These are phyloP conservation scores for Lapara coniferarum DNA, from an alignment of 2,888 invertebrate genomes.

Conservation along the genomic window DNA sequence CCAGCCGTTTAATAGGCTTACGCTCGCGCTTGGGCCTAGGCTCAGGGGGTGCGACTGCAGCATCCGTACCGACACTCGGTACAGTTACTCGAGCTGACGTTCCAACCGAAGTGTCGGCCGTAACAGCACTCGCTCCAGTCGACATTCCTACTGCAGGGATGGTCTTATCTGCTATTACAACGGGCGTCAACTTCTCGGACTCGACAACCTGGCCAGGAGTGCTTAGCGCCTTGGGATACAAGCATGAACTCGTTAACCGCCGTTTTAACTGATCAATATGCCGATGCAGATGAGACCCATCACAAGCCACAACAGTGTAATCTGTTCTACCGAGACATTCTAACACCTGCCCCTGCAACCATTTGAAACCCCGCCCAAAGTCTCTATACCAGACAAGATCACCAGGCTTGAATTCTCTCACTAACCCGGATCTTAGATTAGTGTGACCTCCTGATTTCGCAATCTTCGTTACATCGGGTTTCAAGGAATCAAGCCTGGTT, in stretches of 20 bases:
- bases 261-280: constrained; percentile 7
- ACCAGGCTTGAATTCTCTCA: not conserved
- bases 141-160: too few species aligned
- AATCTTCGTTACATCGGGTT: constrained; percentile 17
- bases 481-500: constrained; percentile 25
- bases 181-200: too few species aligned
- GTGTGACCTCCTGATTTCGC: not conserved
- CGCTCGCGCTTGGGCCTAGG: too few species aligned
- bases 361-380: constrained; percentile 10
- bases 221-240: not conserved
- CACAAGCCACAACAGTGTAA: not conserved
- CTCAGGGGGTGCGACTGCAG: too few species aligned
- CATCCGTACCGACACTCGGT: too few species aligned
- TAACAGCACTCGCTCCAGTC: too few species aligned
- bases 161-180: too few species aligned
- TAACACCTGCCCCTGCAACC: constrained; percentile 13
- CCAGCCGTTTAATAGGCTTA: not conserved
- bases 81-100: too few species aligned
- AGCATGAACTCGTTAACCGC: not conserved
- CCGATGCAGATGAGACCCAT: not conserved
- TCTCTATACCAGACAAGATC: not conserved
- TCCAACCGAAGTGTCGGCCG: too few species aligned
- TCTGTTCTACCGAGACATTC: constrained; percentile 3
- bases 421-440: not conserved
- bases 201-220: too few species aligned